phyloP scores from a whole-genome alignment of 2,797 vertebrate species.

The Pagetopsis macropterus region DNA sequence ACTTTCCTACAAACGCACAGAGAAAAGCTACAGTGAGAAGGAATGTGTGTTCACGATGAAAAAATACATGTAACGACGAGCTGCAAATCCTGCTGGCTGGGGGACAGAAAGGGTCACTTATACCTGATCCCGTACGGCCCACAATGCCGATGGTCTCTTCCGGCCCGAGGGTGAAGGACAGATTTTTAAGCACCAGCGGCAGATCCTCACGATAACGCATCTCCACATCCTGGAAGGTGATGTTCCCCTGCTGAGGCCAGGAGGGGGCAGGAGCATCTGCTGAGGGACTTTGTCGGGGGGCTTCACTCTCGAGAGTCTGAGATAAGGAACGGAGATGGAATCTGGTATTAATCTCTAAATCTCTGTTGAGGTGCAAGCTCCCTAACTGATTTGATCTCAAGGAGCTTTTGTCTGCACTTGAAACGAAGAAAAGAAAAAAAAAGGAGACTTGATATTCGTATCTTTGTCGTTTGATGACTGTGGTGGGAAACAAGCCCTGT shows the following conservation, averaged over 20 bases:
- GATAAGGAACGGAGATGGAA: constrained; percentile 48
- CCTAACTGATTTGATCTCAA: constrained; percentile 48
- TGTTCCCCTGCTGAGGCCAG: constrained; percentile 86
- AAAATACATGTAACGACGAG: constrained; percentile 3
- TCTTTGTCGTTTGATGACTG: constrained; percentile 54
- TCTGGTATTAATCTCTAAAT: constrained; percentile 64
- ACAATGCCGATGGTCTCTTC: constrained; percentile 89
- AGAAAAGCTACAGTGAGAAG: constrained; percentile 27
- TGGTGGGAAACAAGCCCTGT: constrained; percentile 52
- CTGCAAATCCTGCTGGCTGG: constrained; percentile 13
- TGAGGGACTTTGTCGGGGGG: constrained; percentile 60
- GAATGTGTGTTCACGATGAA: neutral
- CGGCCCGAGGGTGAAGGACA: constrained; percentile 83
- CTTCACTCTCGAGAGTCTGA: constrained; percentile 85
- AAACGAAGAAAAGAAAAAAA: constrained; percentile 35
- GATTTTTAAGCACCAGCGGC: constrained; percentile 83
- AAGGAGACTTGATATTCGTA: constrained; percentile 24
- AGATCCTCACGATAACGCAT: constrained; percentile 86
- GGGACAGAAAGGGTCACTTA: constrained; percentile 8
- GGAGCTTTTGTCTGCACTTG: constrained; percentile 46
- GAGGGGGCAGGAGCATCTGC: constrained; percentile 64
- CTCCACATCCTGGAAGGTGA: constrained; percentile 86
- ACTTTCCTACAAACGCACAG: constrained; percentile 83
- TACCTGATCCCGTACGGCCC: constrained; percentile 89
- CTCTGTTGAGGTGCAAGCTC: constrained; percentile 44